Evolutionary conservation across 2,797 vertebrate species (phyloP), one percentile per base, ranked within the genome.

Genomic region (Psittacula derbiana): DNA sequence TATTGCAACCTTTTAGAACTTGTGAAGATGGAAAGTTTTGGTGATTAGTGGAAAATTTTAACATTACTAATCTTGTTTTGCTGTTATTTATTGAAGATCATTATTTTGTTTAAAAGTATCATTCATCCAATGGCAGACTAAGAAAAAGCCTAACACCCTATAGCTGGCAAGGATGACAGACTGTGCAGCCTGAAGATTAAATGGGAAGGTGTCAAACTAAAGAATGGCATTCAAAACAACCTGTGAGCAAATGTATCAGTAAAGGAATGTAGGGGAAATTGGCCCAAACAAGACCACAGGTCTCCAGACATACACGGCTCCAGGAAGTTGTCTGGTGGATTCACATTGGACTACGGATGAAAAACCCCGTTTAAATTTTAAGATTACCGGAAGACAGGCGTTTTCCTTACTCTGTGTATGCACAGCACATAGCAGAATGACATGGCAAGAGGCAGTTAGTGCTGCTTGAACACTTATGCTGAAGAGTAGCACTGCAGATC

Each of bases 231-330:
- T 80, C 61, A 67, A 67, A 92, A 46, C 8, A 43, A 80, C 14
- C 58, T 74, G 33, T 49, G 9, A 75, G 17, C 12, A 69, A 86
- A 74, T 2, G 0, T 16, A 10, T 57, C 47, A 55, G n/a, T 71
- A 33, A 69, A 72, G 33, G 79, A 84, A 61, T 8, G 11, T 16
- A 43, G 30, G n/a, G 24, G 6, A 71, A 71, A n/a, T 49, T 61
- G n/a, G 27, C n/a, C 49, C 17, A 30, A 49, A n/a, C 0, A 0
- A 28, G 53, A 74, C 0, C 1, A 49, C 6, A n/a, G 28, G 20
- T 3, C 53, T 79, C 10, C 71, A 47, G 55, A 53, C 7, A 53
- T 10, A 41, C 14, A 33, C 15, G 64, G 5, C 20, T 88, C 49
- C 46, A 33, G 19, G 25, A 41, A 76, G 25, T 9, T 38, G 1